A percentile compares a stretch with the other conserved stretches of the same genome.
Evolutionary conservation across 2,888 invertebrate genomes (phyloP).

Genomic region (Platerodrilus igneus): DNA sequence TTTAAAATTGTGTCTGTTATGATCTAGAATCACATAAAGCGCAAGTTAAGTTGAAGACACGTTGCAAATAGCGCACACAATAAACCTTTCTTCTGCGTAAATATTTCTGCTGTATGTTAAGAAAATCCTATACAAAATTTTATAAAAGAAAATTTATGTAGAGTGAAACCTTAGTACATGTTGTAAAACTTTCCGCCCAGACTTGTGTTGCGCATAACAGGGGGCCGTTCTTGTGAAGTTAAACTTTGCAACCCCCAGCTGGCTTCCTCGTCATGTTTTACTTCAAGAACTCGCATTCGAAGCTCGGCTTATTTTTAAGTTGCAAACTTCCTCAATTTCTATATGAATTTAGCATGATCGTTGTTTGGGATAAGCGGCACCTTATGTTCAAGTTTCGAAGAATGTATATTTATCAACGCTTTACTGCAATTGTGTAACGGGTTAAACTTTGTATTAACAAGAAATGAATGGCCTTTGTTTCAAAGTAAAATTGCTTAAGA

Average conservation of each 20-base stretch:
- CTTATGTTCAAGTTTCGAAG: conserved; percentile 4
- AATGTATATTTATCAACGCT: conserved; percentile 16
- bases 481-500: conserved; percentile 38
- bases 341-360: conserved; percentile 34
- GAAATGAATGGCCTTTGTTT: conserved; percentile 43
- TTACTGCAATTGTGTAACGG: conserved; percentile 15
- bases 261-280: conserved; percentile 40
- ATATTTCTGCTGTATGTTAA: conserved; percentile 33
- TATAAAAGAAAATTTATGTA: conserved; percentile 43
- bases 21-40: no score
- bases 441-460: conserved; percentile 37
- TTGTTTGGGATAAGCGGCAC: conserved; percentile 25
- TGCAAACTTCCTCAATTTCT: conserved; percentile 40
- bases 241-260: conserved; percentile 38
- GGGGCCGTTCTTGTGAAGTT: conserved; percentile 31
- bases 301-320: conserved; percentile 41
- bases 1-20: no score
- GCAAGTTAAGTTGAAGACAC: no score
- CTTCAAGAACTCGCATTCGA: conserved; percentile 36
- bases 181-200: conserved; percentile 43
- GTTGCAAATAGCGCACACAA: no score
- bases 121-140: conserved; percentile 40
- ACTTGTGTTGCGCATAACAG: conserved; percentile 27
- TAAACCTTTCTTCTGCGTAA: no score
- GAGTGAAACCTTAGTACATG: conserved; percentile 43